Evolutionary conservation across 2,888 invertebrate species (phyloP), one percentile per base, ranked within the genome.

Genomic region (Melolontha melolontha): DNA sequence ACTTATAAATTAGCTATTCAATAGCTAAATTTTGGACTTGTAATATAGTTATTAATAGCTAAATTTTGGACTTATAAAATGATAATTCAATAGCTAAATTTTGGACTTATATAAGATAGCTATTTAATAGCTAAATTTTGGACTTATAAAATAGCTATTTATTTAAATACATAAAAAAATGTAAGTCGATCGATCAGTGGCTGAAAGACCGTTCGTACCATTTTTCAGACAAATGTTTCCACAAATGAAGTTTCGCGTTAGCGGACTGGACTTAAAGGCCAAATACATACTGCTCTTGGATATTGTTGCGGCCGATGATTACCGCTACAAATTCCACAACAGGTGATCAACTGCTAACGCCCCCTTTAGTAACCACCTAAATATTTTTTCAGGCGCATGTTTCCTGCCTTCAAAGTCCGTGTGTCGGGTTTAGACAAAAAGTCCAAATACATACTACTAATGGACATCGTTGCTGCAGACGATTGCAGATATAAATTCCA

Each of bases 281-380:
- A 99, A 99, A 88, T 98, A 99, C 90, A 97, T 98, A 85, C 90
- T 98, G 73, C 90, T 99, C 80, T 90, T 98, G 92, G 98, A 99
- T 89, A 97, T 98, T 85, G 97, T 98, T 79, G 97, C 98, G 55
- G 97, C 98, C 73, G 98, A 99, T 86, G 98, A 98, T 89, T 97
- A 97, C 90, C 90, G 96, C 87, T 96, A 96, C 90, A 96, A 96
- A 87, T 96, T 96, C 88, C 96, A 96, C 87, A 96, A 96, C 92
- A 95, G 95, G 95, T 92, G 80, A 81, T 70, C 71, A 69, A 64
- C 71, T 69, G 67, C 50, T 50, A 50, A 51, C 42, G 41, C 47
- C 50, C 40, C 51, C 47, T 29, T 52, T 51, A 64, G 52, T 55
- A 59, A 63, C 66, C 68, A 66, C 71, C 54, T 63, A 22, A 51